phyloP scores from a whole-genome alignment of 1,140 invertebrate species.

The Zaprionus kolodkinae region DNA sequence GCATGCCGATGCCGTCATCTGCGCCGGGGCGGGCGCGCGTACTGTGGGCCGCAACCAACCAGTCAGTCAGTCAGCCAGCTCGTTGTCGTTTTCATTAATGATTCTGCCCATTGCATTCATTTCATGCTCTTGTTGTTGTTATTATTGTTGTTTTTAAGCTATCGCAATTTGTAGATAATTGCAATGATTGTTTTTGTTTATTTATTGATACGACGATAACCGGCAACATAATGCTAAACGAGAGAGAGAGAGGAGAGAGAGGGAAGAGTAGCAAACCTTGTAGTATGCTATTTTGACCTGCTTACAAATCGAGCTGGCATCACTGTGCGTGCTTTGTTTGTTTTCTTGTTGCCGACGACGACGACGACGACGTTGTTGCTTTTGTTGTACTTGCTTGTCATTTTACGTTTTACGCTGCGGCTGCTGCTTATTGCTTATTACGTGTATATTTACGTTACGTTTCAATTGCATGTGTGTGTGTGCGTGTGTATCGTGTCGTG shows the following conservation, averaged over 20 bases:
- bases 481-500: constrained; percentile 23
- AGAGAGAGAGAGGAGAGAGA: constrained; percentile 12
- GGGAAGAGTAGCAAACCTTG: constrained; percentile 4
- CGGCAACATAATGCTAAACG: too few relatives aligned
- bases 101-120: constrained; percentile 4
- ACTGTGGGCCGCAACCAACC: constrained; percentile 41
- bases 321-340: constrained; percentile 53
- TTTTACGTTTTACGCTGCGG: constrained; percentile 33
- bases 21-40: constrained; percentile 3
- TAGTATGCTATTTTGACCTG: not conserved
- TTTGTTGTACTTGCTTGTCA: not conserved
- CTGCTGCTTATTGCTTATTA: constrained; percentile 44
- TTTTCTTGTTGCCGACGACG: constrained; percentile 5
- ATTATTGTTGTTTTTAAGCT: not conserved
- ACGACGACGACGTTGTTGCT: constrained; percentile 15
- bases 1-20: constrained; percentile 75
- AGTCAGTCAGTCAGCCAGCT: too few relatives aligned
- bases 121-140: not conserved
- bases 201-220: not conserved
- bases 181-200: constrained; percentile 5
- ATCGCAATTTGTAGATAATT: constrained; percentile 21
- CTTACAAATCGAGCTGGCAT: constrained; percentile 13
- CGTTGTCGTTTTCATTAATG: constrained; percentile 34
- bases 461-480: constrained; percentile 10
- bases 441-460: constrained; percentile 71